A percentile compares a stretch with the other conserved stretches of the same genome.
phyloP scores from a whole-genome alignment of 2,797 vertebrate genomes.

The Octomys mimax region DNA sequence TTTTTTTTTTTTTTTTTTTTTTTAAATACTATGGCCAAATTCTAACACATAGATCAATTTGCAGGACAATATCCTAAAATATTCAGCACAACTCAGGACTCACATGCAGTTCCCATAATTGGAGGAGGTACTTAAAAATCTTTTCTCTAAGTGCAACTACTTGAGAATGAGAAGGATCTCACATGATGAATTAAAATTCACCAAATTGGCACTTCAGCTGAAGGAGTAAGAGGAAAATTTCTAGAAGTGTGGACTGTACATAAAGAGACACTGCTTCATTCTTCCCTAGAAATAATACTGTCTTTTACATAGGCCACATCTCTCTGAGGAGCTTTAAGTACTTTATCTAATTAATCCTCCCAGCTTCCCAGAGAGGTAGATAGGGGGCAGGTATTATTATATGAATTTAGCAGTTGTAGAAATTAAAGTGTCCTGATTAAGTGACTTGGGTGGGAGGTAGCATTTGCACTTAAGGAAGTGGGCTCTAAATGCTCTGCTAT shows the following conservation, averaged over 20 bases:
- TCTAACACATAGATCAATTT: not conserved
- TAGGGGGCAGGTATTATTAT: conserved; percentile 78
- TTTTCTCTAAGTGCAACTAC: conserved; percentile 78
- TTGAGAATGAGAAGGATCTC: conserved; percentile 81
- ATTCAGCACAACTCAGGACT: conserved; percentile 64
- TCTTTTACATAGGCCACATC: conserved; percentile 77
- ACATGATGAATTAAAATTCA: conserved; percentile 81
- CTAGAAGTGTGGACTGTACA: conserved; percentile 75
- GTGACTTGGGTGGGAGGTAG: conserved; percentile 70
- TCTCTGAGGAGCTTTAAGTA: conserved; percentile 79
- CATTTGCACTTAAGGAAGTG: conserved; percentile 74
- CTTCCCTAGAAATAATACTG: conserved; percentile 82
- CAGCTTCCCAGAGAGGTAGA: conserved; percentile 78
- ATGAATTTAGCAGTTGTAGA: conserved; percentile 76
- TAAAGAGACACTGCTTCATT: conserved; percentile 77
- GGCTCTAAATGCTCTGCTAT: conserved; percentile 67
- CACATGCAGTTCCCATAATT: conserved; percentile 45
- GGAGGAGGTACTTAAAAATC: conserved; percentile 71
- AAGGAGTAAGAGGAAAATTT: conserved; percentile 74
- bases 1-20: too few species aligned
- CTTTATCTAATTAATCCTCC: conserved; percentile 84
- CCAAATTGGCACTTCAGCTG: conserved; percentile 83
- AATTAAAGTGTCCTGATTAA: conserved; percentile 82
- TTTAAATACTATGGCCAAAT: not conserved
- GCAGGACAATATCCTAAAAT: conserved; percentile 33